These are phyloP conservation scores for Lutraria rhynchaena DNA, from an alignment of 1,140 invertebrate genomes.

Conservation along the genomic window DNA sequence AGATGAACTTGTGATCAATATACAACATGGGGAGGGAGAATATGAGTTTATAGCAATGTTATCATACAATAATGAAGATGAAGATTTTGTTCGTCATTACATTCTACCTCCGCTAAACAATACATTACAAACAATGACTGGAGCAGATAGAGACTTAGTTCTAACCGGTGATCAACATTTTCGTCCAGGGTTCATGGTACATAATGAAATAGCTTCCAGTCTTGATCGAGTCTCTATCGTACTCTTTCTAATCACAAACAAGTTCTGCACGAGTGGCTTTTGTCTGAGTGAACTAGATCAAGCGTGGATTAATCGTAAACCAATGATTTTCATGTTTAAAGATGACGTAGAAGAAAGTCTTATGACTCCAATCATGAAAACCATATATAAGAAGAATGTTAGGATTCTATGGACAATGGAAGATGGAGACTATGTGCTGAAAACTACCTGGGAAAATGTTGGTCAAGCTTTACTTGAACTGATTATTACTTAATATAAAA, in stretches of 20 bases:
- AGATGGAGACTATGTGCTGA: constrained; percentile 2
- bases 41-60: constrained; percentile 22
- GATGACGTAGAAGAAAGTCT: not conserved
- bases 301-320: constrained; percentile 2
- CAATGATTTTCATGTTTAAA: constrained; percentile 18
- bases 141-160: constrained; percentile 17
- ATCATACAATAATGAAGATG: constrained; percentile 21
- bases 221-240: not conserved
- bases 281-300: constrained; percentile 12
- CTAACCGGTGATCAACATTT: constrained; percentile 18
- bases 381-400: constrained; percentile 2
- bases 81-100: constrained; percentile 14
- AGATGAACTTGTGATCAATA: not conserved
- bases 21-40: not conserved
- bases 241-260: not conserved
- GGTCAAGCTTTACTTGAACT: not conserved
- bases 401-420: constrained; percentile 5
- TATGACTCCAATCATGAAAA: constrained; percentile 1
- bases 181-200: constrained; percentile 7
- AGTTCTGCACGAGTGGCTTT: not conserved
- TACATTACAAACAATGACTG: constrained; percentile 5
- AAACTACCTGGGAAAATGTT: constrained; percentile 25
- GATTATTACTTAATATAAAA: too few relatives aligned
- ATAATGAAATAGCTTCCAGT: not conserved
- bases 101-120: constrained; percentile 3